Evolutionary conservation across 2,113 vertebrate genomes (phyloP).

Genomic region (Nibea albiflora): DNA sequence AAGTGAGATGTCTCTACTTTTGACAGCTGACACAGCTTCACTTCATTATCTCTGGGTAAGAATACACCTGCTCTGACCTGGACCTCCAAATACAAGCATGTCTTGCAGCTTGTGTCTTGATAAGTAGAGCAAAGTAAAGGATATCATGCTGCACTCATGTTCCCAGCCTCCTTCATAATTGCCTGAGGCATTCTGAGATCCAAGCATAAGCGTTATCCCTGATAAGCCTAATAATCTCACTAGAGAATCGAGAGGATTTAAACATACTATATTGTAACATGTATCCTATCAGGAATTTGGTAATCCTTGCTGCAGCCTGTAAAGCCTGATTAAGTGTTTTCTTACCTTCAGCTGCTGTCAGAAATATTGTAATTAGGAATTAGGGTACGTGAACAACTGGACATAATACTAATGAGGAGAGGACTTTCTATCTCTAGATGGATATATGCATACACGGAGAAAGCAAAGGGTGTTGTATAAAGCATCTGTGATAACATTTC

Average conservation of each 20-base stretch:
- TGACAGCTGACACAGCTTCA: not conserved
- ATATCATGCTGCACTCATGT: slow-evolving; percentile 4
- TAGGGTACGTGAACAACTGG: slow-evolving; percentile 3
- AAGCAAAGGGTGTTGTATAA: not conserved
- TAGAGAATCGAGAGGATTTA: slow-evolving; percentile 33
- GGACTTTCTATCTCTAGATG: not conserved
- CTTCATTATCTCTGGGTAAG: not conserved
- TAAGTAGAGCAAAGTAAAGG: not conserved
- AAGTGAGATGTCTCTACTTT: not conserved
- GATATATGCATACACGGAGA: not conserved
- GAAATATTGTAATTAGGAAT: slow-evolving; percentile 17
- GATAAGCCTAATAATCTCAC: slow-evolving; percentile 48
- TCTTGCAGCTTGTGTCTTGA: not conserved
- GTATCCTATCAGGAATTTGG: slow-evolving; percentile 26
- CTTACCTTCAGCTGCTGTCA: not conserved
- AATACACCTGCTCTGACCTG: not conserved
- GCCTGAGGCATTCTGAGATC: slow-evolving; percentile 27
- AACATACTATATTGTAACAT: slow-evolving; percentile 28
- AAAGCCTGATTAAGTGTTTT: slow-evolving; percentile 26
- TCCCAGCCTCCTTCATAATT: slow-evolving; percentile 23
- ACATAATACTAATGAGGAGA: slow-evolving; percentile 14
- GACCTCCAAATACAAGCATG: not conserved
- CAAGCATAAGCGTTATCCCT: slow-evolving; percentile 21
- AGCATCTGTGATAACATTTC: not conserved
- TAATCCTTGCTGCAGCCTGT: slow-evolving; percentile 24